Evolutionary conservation across 2,797 vertebrate species (phyloP), one percentile per base, ranked within the genome.

Genomic region (Muraenolepis orangiensis): DNA sequence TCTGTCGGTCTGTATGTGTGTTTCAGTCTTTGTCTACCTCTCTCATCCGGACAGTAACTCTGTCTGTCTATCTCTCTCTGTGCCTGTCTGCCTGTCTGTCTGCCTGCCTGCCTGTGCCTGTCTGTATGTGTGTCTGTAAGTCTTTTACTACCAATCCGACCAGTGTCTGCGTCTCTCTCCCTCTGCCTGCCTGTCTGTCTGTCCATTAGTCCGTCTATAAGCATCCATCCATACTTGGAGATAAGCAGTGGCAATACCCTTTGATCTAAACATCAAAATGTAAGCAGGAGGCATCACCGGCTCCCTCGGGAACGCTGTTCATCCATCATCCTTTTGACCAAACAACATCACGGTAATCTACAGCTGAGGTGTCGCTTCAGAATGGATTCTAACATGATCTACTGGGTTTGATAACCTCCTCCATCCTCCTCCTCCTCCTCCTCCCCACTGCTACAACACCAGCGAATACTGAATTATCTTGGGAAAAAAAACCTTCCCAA

Each of bases 21-120:
- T 23, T 1, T n/a, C 18, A 34, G n/a, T n/a, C n/a, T n/a, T n/a
- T n/a, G n/a, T n/a, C n/a, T 34, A 34, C 32, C 7, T 34, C 3
- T 66, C 61, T 66, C 61, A 26, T 10, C 61, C 23, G 32, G 32
- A 34, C 61, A n/a, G 61, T 26, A 4, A 3, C 61, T 72, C 57
- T 18, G 16, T 40, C 26, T 66, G 34, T 64, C n/a, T 57, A 36
- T 68, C 13, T 69, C 46, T 78, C 71, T 61, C 70, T 80, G 36
- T 69, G 36, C 30, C 72, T 72, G 75, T 16, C 34, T 72, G 40
- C 71, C 73, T 13, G 66, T 83, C 76, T 77, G 76, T 76, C 75
- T 67, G 40, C 75, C 76, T 74, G 75, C 61, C n/a, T 72, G 64
- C 71, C 76, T 46, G 16, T 28, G 6, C 77, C 75, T 79, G 14